phyloP scores from a whole-genome alignment of 2,113 vertebrate genomes.

The Ariopsis seemanni region DNA sequence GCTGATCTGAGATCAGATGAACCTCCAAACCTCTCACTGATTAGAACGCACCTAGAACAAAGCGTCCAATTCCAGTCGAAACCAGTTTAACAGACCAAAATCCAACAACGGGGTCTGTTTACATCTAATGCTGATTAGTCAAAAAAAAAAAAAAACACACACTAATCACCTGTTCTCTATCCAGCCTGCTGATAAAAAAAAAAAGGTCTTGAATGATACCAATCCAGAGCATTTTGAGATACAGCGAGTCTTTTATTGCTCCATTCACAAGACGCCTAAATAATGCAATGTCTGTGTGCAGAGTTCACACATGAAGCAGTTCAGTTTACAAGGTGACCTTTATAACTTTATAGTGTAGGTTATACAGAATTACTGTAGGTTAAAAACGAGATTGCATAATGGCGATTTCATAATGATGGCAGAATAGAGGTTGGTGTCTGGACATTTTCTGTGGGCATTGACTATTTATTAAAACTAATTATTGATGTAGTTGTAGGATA shows the following conservation, averaged over 20 bases:
- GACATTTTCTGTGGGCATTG: background rate
- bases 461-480: background rate
- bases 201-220: constrained; percentile 23
- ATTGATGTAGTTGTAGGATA: background rate
- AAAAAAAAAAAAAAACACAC: background rate
- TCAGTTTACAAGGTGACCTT: background rate
- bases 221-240: constrained; percentile 6
- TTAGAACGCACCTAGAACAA: background rate
- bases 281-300: background rate
- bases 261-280: constrained; percentile 2
- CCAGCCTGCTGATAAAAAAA: constrained; percentile 59
- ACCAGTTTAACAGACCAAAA: constrained; percentile 30
- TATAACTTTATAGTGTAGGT: background rate
- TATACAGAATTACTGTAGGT: background rate
- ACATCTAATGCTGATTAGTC: constrained; percentile 53
- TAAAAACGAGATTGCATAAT: background rate
- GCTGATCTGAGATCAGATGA: background rate
- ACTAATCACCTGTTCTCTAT: constrained; percentile 36
- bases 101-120: background rate
- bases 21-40: background rate
- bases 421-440: background rate
- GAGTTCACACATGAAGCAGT: background rate
- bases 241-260: constrained; percentile 31
- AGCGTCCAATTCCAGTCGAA: background rate
- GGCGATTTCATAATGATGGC: background rate